Base-by-base conservation (phyloP, 2,797 vertebrate genomes). In the Ibycter americanus region DNA sequence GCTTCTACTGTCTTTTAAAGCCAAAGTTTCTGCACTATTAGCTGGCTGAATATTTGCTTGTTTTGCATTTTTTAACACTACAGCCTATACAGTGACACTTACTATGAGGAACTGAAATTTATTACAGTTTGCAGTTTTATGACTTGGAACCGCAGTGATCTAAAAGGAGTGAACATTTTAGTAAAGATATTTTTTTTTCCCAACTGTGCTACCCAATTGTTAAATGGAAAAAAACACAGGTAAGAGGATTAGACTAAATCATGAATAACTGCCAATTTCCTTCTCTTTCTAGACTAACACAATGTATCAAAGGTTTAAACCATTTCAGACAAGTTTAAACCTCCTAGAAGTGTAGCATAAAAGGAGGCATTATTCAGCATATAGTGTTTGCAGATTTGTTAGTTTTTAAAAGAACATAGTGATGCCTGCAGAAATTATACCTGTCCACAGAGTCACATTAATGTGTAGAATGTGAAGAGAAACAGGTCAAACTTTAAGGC, bases 121-220 rank as follows among this genome's bases (percentile, higher is more conserved):
- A 94, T 94, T 93, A 74, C 56, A 82, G 46, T 95, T 95, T 97
- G 59, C 49, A 81, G 63, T 93, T 96, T 93, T 94, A 92, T 92
- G 76, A 71, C 83, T 84, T 89, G 91, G 72, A 96, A 94, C 78
- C 68, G 36, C 17, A 78, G 29, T 73, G 62, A 95, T 95, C 96
- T 96, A 77, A 93, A 96, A 93, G 74, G 61, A 95, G 73, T 59
- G 80, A 96, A 92, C 32, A 71, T 71, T 90, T 92, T 58, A 72
- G 59, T 56, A 83, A 68, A 51, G 56, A 9, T 9, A 25, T 79
- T 82, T 80, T 86, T 84, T 74, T 71, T 74, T 59, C n/a, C n/a
- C 36, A 86, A 34, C n/a, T 68, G 38, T 78, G 34, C 55, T 68
- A 84, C 80, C 66, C 94, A 70, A 79, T 89, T 82, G 51, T 92